These are phyloP conservation scores for Pararge aegeria DNA, from an alignment of 1,140 invertebrate genomes.

Conservation along the genomic window DNA sequence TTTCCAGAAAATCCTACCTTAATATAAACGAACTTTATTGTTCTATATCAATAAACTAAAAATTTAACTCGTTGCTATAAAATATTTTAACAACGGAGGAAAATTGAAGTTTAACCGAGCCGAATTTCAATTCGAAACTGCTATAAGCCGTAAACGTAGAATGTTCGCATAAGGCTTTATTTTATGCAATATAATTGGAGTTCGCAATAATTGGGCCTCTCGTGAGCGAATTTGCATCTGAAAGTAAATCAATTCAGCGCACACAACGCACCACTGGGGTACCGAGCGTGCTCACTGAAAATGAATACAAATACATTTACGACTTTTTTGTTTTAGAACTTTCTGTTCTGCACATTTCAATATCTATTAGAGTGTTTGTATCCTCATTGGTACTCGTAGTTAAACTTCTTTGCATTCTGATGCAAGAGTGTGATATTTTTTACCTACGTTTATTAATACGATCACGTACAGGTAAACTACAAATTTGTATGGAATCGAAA, in stretches of 20 bases:
- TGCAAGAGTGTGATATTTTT: no score
- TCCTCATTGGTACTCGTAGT: no score
- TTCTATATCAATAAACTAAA: background rate
- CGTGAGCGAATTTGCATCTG: conserved; percentile 43
- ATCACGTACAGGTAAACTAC: no score
- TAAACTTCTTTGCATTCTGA: no score
- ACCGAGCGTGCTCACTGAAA: background rate
- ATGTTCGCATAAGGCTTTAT: conserved; percentile 11
- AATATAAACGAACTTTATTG: background rate
- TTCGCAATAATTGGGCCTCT: conserved; percentile 34
- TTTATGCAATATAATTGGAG: conserved; percentile 28
- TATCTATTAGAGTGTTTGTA: no score
- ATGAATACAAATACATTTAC: background rate
- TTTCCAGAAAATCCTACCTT: no score
- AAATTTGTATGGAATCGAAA: no score
- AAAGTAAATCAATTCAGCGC: conserved; percentile 40
- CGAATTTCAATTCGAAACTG: conserved; percentile 1
- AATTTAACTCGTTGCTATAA: background rate
- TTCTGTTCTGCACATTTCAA: background rate
- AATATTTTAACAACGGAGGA: background rate
- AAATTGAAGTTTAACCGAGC: background rate
- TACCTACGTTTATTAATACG: no score
- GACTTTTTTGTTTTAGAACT: background rate
- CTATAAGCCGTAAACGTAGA: conserved; percentile 1
- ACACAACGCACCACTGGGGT: conserved; percentile 7